phyloP scores from a whole-genome alignment of 2,797 vertebrate species.

The Megaceryle alcyon region DNA sequence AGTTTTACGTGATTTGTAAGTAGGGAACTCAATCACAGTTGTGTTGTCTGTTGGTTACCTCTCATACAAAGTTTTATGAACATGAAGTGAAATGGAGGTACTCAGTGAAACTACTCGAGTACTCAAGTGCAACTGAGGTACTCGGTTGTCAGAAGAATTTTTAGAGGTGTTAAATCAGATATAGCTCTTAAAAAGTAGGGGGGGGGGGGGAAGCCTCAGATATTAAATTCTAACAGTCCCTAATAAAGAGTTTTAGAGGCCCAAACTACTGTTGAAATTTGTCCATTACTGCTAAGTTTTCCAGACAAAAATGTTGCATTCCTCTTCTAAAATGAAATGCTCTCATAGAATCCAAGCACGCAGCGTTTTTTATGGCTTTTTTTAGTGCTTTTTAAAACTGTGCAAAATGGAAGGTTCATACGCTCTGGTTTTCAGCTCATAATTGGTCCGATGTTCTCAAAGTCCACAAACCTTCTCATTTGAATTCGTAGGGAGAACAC shows the following conservation, averaged over 20 bases:
- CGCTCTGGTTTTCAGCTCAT: background rate
- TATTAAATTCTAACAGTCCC: background rate
- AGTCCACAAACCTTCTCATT: background rate
- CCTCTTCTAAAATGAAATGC: background rate
- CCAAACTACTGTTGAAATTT: background rate
- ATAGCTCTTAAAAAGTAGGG: background rate
- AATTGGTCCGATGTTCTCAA: background rate
- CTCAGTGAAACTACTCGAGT: background rate
- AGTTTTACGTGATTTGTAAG: background rate
- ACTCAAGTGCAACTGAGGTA: background rate
- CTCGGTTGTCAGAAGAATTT: background rate
- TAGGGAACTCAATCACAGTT: background rate
- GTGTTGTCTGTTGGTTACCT: background rate
- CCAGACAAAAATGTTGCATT: background rate
- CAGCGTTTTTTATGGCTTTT: background rate
- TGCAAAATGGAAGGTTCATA: background rate
- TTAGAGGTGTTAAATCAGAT: background rate
- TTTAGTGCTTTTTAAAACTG: background rate
- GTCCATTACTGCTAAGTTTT: background rate
- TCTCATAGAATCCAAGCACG: background rate
- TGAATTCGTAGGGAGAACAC: background rate
- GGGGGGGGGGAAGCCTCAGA: background rate
- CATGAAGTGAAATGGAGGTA: background rate
- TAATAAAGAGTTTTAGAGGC: background rate
- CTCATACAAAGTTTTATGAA: background rate